These are phyloP conservation scores for Seira ritae DNA, from an alignment of 2,888 invertebrate species.

Conservation along the genomic window DNA sequence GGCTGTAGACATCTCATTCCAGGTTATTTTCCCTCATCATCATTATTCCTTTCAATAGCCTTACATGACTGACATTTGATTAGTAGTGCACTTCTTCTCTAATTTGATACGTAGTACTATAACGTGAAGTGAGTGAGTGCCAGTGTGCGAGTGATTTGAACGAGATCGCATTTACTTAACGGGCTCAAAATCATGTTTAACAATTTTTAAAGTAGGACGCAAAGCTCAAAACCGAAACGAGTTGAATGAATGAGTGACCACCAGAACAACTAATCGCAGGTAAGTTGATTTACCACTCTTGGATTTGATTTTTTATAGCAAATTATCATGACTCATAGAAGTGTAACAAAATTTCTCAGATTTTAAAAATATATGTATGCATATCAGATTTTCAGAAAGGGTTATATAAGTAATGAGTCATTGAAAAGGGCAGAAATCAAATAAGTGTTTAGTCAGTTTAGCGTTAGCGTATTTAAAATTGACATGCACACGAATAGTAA, in stretches of 20 bases:
- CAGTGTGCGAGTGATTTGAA: conserved; percentile 19
- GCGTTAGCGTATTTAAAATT: too few relatives aligned
- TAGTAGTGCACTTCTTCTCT: background rate
- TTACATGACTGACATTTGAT: conserved; percentile 31
- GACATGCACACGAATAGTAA: too few relatives aligned
- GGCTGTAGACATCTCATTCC: background rate
- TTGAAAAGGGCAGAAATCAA: too few relatives aligned
- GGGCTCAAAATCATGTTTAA: background rate
- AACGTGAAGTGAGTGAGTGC: background rate
- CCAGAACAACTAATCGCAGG: conserved; percentile 27
- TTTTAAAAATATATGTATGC: too few relatives aligned
- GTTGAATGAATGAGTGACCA: conserved; percentile 29
- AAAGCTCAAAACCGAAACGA: conserved; percentile 46
- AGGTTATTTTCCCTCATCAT: background rate
- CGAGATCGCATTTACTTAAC: background rate
- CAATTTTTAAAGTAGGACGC: conserved; percentile 41
- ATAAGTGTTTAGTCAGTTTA: too few relatives aligned
- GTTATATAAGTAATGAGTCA: too few relatives aligned
- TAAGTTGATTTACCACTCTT: conserved; percentile 19
- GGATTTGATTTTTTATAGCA: too few relatives aligned
- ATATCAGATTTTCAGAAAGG: too few relatives aligned
- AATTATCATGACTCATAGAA: too few relatives aligned
- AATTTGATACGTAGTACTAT: background rate
- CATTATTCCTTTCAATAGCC: background rate
- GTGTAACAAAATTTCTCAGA: too few relatives aligned